Percentiles rank a stretch among this genome's conserved stretches.
Evolutionary conservation across 2,888 invertebrate species (phyloP).

Genomic region (Toxonevra muliebris): DNA sequence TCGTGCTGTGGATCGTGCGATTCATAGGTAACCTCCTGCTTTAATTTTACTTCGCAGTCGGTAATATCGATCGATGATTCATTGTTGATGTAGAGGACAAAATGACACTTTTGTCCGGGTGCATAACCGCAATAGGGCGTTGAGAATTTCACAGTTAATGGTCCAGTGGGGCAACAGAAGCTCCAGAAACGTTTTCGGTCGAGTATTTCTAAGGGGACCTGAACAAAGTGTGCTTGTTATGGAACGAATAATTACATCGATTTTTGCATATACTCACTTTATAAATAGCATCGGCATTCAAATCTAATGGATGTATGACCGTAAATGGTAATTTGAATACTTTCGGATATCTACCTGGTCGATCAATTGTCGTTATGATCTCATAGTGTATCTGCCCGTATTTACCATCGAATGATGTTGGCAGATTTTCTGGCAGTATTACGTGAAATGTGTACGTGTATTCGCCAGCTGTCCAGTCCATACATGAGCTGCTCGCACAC

Average conservation of each 20-base stretch:
- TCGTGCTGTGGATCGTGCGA: slow-evolving; percentile 63
- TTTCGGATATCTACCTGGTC: slow-evolving; percentile 86
- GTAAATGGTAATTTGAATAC: slow-evolving; percentile 82
- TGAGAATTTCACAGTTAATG: slow-evolving; percentile 62
- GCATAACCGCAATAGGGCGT: slow-evolving; percentile 78
- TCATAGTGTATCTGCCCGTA: slow-evolving; percentile 82
- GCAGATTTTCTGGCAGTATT: slow-evolving; percentile 70
- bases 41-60: slow-evolving; percentile 71
- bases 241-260: no score
- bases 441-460: slow-evolving; percentile 82
- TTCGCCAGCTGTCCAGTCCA: slow-evolving; percentile 75
- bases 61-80: slow-evolving; percentile 75
- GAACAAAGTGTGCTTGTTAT: background rate
- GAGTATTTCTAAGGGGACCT: slow-evolving; percentile 62
- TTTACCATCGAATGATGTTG: slow-evolving; percentile 82
- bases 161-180: slow-evolving; percentile 63
- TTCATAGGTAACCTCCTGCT: slow-evolving; percentile 70
- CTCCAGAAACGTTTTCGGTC: slow-evolving; percentile 64
- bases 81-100: slow-evolving; percentile 78
- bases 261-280: slow-evolving; percentile 66
- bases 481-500: slow-evolving; percentile 67
- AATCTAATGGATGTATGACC: slow-evolving; percentile 80
- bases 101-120: slow-evolving; percentile 77
- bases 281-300: slow-evolving; percentile 78
- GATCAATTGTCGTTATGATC: slow-evolving; percentile 80